These are phyloP conservation scores for Hyla sarda DNA, from an alignment of 2,113 vertebrate species.

Conservation along the genomic window DNA sequence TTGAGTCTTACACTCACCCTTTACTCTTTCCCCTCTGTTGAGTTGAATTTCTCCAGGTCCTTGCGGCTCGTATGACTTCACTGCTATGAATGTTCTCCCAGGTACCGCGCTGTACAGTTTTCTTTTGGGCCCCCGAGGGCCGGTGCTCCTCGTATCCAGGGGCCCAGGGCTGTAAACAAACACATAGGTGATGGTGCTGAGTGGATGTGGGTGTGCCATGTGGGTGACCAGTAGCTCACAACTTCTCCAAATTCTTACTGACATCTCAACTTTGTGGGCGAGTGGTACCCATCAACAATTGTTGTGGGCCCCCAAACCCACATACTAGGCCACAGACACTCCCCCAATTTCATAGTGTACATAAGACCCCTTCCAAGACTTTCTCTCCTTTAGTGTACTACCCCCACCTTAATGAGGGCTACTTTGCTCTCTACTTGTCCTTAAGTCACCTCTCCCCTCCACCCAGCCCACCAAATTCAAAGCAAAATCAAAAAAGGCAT, in stretches of 20 bases:
- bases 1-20: conserved; percentile 80
- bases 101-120: conserved; percentile 97
- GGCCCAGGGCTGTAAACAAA: conserved; percentile 95
- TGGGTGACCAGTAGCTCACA: conserved; percentile 51
- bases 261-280: conserved; percentile 57
- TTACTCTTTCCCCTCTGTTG: conserved; percentile 92
- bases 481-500: background rate
- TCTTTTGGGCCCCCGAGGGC: conserved; percentile 86
- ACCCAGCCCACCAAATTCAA: conserved; percentile 9
- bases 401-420: background rate
- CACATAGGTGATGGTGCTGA: conserved; percentile 94
- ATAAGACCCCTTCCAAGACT: background rate
- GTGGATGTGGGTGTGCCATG: conserved; percentile 73
- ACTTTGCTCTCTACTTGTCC: conserved; percentile 28
- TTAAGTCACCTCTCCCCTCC: conserved; percentile 36
- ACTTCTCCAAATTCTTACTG: conserved; percentile 42
- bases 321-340: conserved; percentile 65
- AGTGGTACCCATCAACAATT: conserved; percentile 64
- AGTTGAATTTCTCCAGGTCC: conserved; percentile 94
- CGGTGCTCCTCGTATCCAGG: conserved; percentile 75
- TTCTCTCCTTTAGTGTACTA: background rate
- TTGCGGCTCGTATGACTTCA: conserved; percentile 91
- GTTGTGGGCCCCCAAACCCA: conserved; percentile 60
- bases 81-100: conserved; percentile 92
- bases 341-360: conserved; percentile 60